These are phyloP conservation scores for Poecilia picta DNA, from an alignment of 2,797 vertebrate species.

Conservation along the genomic window DNA sequence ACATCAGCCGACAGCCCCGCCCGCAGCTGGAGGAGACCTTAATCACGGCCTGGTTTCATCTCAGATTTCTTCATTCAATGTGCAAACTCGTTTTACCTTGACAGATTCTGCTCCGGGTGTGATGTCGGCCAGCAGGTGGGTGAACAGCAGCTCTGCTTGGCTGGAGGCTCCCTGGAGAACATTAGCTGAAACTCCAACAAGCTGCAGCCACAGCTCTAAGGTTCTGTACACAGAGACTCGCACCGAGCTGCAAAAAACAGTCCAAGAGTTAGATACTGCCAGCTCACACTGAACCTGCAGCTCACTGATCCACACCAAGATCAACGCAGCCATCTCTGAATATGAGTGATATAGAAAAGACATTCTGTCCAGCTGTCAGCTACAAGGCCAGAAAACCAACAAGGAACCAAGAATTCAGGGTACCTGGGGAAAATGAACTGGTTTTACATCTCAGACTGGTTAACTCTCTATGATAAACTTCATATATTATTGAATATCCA, in stretches of 20 bases:
- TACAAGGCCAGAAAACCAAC: background rate
- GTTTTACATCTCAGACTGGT: too few relatives aligned
- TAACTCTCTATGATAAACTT: too few relatives aligned
- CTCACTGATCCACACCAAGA: background rate
- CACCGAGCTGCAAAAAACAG: slow-evolving; percentile 73
- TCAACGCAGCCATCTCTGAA: background rate
- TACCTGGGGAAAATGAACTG: background rate
- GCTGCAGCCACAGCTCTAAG: slow-evolving; percentile 87
- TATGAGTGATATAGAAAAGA: background rate
- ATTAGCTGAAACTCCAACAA: slow-evolving; percentile 80
- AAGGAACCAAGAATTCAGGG: background rate
- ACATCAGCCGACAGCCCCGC: slow-evolving; percentile 70
- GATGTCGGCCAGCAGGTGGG: slow-evolving; percentile 87
- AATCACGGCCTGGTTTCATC: too few relatives aligned
- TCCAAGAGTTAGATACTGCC: background rate
- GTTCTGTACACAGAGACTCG: slow-evolving; percentile 84
- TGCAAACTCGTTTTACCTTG: slow-evolving; percentile 74
- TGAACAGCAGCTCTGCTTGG: slow-evolving; percentile 85
- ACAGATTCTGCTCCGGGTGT: slow-evolving; percentile 83
- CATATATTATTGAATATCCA: background rate
- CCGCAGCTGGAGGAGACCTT: slow-evolving; percentile 73
- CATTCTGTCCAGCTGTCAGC: background rate
- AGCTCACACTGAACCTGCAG: background rate
- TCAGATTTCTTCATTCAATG: fast-evolving
- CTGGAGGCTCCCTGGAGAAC: slow-evolving; percentile 84